Conservation (phyloP, 2,888 invertebrate species). For the Euproctis similis region DNA sequence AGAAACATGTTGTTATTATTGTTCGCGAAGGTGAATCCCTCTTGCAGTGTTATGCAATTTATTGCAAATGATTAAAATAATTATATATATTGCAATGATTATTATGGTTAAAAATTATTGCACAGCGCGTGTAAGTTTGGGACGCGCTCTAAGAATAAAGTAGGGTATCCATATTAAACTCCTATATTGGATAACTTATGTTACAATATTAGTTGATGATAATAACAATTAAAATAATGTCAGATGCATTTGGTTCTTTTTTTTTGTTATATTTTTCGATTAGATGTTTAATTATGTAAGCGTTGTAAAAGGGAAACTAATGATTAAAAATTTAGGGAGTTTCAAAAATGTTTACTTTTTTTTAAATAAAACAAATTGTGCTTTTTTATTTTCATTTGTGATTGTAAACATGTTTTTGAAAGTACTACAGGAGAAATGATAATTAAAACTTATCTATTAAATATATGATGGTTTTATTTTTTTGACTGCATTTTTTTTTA, state of each 20-base stretch:
- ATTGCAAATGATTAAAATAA: no score
- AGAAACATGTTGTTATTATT: slow-evolving; percentile 56
- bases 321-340: slow-evolving; percentile 49
- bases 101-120: no score
- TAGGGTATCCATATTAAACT: slow-evolving; percentile 36
- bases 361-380: slow-evolving; percentile 41
- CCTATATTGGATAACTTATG: slow-evolving; percentile 35
- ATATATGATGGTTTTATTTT: slow-evolving; percentile 32
- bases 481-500: no score
- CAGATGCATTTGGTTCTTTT: slow-evolving; percentile 13
- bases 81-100: no score
- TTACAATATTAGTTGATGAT: slow-evolving; percentile 57
- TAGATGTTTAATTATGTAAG: slow-evolving; percentile 53
- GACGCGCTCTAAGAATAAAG: no score
- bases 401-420: slow-evolving; percentile 65
- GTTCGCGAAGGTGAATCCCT: no score
- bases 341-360: slow-evolving; percentile 46
- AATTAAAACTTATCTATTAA: slow-evolving; percentile 72
- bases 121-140: no score
- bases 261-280: slow-evolving; percentile 58
- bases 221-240: no score
- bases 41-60: no score
- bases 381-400: slow-evolving; percentile 51
- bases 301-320: slow-evolving; percentile 37
- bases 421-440: slow-evolving; percentile 67